Percentiles rank a stretch among this genome's conserved stretches.
phyloP scores from a whole-genome alignment of 2,888 invertebrate genomes.

The Dichetophora obliterata region DNA sequence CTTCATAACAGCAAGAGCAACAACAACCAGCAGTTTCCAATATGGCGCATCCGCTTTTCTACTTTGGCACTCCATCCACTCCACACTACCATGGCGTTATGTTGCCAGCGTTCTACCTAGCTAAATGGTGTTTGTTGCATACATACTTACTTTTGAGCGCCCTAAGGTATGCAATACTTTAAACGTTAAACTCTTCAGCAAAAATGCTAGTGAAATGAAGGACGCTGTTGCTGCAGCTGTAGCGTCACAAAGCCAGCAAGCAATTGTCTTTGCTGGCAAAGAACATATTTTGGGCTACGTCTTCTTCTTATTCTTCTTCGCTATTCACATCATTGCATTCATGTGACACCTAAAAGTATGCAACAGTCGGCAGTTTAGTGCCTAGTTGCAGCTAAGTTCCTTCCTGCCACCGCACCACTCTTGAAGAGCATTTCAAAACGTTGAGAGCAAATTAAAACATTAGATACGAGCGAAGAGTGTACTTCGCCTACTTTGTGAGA shows the following conservation, averaged over 20 bases:
- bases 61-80: not conserved
- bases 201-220: conserved; percentile 26
- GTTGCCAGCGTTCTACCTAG: not conserved
- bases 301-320: conserved; percentile 19
- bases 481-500: conserved; percentile 9
- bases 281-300: not conserved
- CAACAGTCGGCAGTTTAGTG: conserved; percentile 47
- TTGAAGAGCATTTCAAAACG: conserved; percentile 37
- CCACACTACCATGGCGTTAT: not conserved
- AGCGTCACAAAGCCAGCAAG: not conserved
- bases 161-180: conserved; percentile 42
- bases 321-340: conserved; percentile 15
- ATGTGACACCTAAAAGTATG: conserved; percentile 49
- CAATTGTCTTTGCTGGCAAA: not conserved
- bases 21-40: conserved; percentile 5
- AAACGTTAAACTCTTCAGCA: conserved; percentile 47
- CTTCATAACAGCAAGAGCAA: not conserved
- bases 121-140: not conserved
- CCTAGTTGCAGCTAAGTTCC: not conserved
- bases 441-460: conserved; percentile 31
- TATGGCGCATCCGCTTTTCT: not conserved
- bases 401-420: not conserved
- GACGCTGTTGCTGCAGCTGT: conserved; percentile 11
- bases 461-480: conserved; percentile 33
- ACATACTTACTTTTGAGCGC: conserved; percentile 11